Conservation (phyloP, 2,797 vertebrate genomes). For the Synanceia verrucosa region DNA sequence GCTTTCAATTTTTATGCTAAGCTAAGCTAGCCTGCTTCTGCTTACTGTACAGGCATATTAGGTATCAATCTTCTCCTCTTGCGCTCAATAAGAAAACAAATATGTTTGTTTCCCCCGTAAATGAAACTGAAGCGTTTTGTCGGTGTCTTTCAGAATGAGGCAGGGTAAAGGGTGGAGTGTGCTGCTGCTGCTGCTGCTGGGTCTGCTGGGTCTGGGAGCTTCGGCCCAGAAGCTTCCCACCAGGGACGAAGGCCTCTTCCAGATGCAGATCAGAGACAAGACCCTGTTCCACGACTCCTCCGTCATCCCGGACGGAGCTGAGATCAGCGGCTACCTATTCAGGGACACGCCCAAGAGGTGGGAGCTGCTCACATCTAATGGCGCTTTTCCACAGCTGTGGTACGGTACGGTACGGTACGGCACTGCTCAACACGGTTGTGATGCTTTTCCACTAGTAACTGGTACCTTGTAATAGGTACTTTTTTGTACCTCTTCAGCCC, state of each 20-base stretch:
- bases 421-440: too few relatives aligned
- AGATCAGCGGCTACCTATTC: slow-evolving; percentile 97
- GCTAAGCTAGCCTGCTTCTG: background rate
- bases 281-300: slow-evolving; percentile 93
- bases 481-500: too few relatives aligned
- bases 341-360: slow-evolving; percentile 97
- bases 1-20: background rate
- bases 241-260: slow-evolving; percentile 96
- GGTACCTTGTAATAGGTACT: too few relatives aligned
- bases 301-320: slow-evolving; percentile 94
- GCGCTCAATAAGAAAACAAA: background rate
- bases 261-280: slow-evolving; percentile 98
- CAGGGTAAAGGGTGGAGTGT: slow-evolving; percentile 70
- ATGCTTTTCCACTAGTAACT: too few relatives aligned
- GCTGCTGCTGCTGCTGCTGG: slow-evolving; percentile 11
- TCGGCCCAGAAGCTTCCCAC: slow-evolving; percentile 94
- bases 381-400: too few relatives aligned
- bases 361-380: background rate
- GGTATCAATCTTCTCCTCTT: background rate
- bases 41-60: background rate
- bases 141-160: slow-evolving; percentile 86
- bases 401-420: too few relatives aligned
- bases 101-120: background rate
- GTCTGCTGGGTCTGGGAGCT: slow-evolving; percentile 79
- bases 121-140: background rate